These are phyloP conservation scores for Brachirus orientalis DNA, from an alignment of 2,113 vertebrate genomes.

Conservation along the genomic window DNA sequence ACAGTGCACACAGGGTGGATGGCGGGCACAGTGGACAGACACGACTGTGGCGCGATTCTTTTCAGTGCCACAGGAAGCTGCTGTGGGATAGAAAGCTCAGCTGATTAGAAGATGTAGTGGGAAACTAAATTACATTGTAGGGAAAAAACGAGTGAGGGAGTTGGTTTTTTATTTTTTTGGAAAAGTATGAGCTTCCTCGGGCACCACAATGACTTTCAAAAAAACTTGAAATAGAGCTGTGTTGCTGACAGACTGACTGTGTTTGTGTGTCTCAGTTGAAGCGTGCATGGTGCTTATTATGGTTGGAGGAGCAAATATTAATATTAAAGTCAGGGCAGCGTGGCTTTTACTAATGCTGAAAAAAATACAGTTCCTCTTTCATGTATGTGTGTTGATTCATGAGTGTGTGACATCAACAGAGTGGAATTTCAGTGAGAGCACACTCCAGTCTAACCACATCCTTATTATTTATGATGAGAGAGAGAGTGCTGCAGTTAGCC, in stretches of 20 bases:
- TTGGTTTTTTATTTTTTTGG: slow-evolving; percentile 37
- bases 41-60: slow-evolving; percentile 40
- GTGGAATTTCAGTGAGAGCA: slow-evolving; percentile 57
- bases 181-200: slow-evolving; percentile 28
- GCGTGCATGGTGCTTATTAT: slow-evolving; percentile 44
- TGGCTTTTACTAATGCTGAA: slow-evolving; percentile 10
- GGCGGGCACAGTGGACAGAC: slow-evolving; percentile 41
- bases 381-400: slow-evolving; percentile 21
- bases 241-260: slow-evolving; percentile 51
- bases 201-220: slow-evolving; percentile 25
- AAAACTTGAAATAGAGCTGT: slow-evolving; percentile 57
- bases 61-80: slow-evolving; percentile 62
- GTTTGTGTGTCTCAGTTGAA: slow-evolving; percentile 33
- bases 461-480: slow-evolving; percentile 64
- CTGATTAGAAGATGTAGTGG: slow-evolving; percentile 74
- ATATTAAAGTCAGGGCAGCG: slow-evolving; percentile 32
- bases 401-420: slow-evolving; percentile 54
- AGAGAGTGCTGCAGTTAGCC: slow-evolving; percentile 52
- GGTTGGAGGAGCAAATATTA: slow-evolving; percentile 45
- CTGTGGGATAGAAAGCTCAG: slow-evolving; percentile 52
- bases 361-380: not conserved
- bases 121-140: slow-evolving; percentile 68
- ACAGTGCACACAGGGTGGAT: slow-evolving; percentile 55
- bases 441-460: slow-evolving; percentile 67
- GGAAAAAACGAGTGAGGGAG: slow-evolving; percentile 20